Conservation (phyloP, 2,797 vertebrate genomes). For the Sternarchorhynchus goeldii region DNA sequence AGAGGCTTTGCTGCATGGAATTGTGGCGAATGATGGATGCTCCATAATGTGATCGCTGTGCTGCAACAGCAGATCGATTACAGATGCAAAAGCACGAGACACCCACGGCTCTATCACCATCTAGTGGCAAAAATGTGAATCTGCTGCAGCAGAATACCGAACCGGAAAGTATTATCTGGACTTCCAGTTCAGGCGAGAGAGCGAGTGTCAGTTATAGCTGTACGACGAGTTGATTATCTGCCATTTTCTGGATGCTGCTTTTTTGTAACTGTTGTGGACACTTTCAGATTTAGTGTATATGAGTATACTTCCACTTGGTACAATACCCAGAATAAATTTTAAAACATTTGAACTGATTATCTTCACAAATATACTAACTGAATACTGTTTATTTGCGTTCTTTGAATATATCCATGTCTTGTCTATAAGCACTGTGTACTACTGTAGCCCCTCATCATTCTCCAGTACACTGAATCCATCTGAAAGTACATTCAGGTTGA, state of each 20-base stretch:
- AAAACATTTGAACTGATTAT: neutral
- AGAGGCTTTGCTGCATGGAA: slow-evolving; percentile 1
- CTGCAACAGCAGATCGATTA: slow-evolving; percentile 14
- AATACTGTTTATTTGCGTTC: no score
- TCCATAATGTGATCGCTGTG: slow-evolving; percentile 6
- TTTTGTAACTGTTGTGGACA: no score
- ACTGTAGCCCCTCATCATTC: no score
- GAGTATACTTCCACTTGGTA: neutral
- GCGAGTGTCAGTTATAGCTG: no score
- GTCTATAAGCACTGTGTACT: no score
- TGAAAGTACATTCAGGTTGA: slow-evolving; percentile 44
- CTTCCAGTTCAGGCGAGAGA: slow-evolving; percentile 13
- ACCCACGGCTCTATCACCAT: slow-evolving; percentile 72
- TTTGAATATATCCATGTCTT: no score
- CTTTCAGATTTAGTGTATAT: no score
- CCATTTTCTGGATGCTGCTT: no score
- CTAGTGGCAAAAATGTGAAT: slow-evolving; percentile 81
- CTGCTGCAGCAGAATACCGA: slow-evolving; percentile 71
- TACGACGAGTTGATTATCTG: no score
- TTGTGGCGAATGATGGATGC: slow-evolving; percentile 25
- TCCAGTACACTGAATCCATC: neutral
- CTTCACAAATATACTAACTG: no score
- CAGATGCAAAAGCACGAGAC: slow-evolving; percentile 26
- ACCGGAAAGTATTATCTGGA: slow-evolving; percentile 1
- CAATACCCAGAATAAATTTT: neutral